Evolutionary conservation across 92 coral and sea anemone species (phyloP), one percentile per base, ranked within the genome.

Genomic region (Metridium senile): DNA sequence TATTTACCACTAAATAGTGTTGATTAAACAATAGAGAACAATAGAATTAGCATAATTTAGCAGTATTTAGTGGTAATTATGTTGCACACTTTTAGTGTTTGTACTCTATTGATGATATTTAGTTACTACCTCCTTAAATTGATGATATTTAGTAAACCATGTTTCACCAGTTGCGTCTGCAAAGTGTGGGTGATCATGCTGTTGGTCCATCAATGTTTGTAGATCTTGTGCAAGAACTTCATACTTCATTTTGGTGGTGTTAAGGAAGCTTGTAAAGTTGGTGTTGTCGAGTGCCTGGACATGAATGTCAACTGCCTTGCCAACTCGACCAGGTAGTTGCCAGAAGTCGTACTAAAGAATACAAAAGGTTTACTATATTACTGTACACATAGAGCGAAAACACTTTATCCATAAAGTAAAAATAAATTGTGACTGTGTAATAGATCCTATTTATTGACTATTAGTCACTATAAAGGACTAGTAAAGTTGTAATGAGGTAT

Each of bases 91-190:
- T n/a, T n/a, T n/a, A n/a, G n/a, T n/a, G n/a, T n/a, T n/a, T n/a
- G n/a, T n/a, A n/a, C n/a, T n/a, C n/a, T n/a, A n/a, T n/a, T n/a
- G n/a, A n/a, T n/a, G n/a, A n/a, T n/a, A n/a, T n/a, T 3, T 13
- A 54, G 23, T 54, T 9, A 10, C 1, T 46, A 90, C 94, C 94
- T 90, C 89, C 23, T 75, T 70, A 53, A 76, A 58, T 0, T 64
- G 32, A 43, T 86, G 94, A 23, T 86, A 90, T 17, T 43, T 61
- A 0, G 64, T 58, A 76, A 80, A 75, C 93, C 93, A 88, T 8
- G 33, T 16, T n/a, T 63, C 69, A 10, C 28, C 45, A 6, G 43
- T 13, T 63, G 69, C 69, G 20, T 63, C 69, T 0, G 69, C 69
- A 31, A 7, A 63, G 6, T 63, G 69, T 21, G 69, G 69, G 28